phyloP scores from a whole-genome alignment of 2,888 invertebrate genomes.

The Sericinus montela region DNA sequence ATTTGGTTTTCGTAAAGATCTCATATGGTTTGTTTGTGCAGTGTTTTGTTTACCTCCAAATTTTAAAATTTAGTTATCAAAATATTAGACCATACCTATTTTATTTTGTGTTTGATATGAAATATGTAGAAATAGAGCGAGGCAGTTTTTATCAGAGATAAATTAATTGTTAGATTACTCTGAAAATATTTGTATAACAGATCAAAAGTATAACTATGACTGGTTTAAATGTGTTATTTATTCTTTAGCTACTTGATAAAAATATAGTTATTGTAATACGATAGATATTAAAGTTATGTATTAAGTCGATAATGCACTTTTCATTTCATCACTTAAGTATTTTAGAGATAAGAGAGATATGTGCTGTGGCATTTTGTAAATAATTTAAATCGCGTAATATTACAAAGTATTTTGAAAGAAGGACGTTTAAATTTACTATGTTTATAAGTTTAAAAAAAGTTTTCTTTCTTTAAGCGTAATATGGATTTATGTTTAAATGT shows the following conservation, averaged over 20 bases:
- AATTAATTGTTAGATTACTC: conserved; percentile 28
- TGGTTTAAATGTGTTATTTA: conserved; percentile 73
- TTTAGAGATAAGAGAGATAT: background rate
- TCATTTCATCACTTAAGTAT: background rate
- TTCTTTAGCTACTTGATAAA: conserved; percentile 51
- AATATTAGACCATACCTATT: conserved; percentile 43
- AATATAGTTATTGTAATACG: conserved; percentile 20
- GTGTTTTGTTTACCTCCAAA: conserved; percentile 78
- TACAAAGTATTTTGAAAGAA: too few relatives aligned
- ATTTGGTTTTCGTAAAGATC: conserved; percentile 79
- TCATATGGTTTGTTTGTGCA: conserved; percentile 79
- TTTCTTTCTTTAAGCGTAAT: too few relatives aligned
- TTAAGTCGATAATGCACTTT: background rate
- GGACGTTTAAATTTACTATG: too few relatives aligned
- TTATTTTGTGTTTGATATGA: conserved; percentile 46
- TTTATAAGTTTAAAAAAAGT: too few relatives aligned
- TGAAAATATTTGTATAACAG: conserved; percentile 25
- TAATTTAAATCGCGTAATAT: background rate
- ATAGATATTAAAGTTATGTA: conserved; percentile 21
- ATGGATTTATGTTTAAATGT: too few relatives aligned
- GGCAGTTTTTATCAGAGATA: conserved; percentile 27
- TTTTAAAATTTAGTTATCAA: conserved; percentile 64
- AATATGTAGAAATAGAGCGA: conserved; percentile 23
- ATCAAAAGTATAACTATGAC: conserved; percentile 44
- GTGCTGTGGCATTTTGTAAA: conserved; percentile 3